Percentiles rank a stretch among this genome's conserved stretches.
Conservation (phyloP, 2,797 vertebrate genomes). For the Diglossa cyanea region DNA sequence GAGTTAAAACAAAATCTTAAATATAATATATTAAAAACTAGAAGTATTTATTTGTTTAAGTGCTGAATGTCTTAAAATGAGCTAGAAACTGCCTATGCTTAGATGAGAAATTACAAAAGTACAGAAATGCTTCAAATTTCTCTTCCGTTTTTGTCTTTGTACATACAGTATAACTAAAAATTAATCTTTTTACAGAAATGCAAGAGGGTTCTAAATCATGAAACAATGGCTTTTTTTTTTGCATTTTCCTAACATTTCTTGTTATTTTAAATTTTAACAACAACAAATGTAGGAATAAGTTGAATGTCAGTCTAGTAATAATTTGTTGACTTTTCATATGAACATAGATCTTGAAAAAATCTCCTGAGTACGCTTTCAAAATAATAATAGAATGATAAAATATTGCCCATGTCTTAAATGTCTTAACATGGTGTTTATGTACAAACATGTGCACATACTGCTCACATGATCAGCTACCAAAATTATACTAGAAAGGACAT, state of each 20-base stretch:
- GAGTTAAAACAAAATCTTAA: background rate
- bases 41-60: background rate
- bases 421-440: background rate
- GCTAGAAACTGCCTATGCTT: background rate
- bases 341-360: background rate
- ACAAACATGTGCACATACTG: background rate
- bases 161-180: background rate
- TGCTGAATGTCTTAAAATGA: background rate
- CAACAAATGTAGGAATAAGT: background rate
- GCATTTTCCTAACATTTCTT: background rate
- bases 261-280: background rate
- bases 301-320: background rate
- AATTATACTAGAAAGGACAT: constrained; percentile 19
- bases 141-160: background rate
- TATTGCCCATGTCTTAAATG: background rate
- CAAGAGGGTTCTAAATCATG: background rate
- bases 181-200: background rate
- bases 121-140: background rate
- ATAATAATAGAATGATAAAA: background rate
- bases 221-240: background rate
- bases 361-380: background rate
- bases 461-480: constrained; percentile 39
- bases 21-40: background rate
- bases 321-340: background rate
- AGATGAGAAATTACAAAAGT: background rate